phyloP scores from a whole-genome alignment of 2,113 vertebrate species.

The Coturnix japonica region DNA sequence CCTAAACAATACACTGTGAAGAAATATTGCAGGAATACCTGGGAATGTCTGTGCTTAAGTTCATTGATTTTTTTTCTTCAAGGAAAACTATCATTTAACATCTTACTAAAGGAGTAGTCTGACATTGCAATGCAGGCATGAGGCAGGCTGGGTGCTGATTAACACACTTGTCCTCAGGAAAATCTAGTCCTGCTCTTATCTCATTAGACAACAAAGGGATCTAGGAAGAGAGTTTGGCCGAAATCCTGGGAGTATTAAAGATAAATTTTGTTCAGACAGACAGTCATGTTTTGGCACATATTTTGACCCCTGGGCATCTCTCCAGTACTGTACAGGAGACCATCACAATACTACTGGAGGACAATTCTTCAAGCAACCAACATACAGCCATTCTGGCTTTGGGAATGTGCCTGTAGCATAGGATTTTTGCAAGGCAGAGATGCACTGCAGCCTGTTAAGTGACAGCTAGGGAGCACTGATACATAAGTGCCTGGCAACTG shows the following conservation, averaged over 20 bases:
- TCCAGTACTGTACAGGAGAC: neutral
- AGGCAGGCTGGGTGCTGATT: neutral
- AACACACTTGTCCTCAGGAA: neutral
- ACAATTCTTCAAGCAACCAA: neutral
- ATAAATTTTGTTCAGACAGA: neutral
- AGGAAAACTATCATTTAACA: rapidly evolving
- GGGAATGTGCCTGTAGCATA: rapidly evolving
- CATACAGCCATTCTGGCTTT: rapidly evolving
- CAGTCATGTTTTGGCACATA: rapidly evolving
- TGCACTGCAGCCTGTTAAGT: conserved; percentile 21
- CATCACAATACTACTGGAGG: rapidly evolving
- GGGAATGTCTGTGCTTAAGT: neutral
- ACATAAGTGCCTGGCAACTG: conserved; percentile 61
- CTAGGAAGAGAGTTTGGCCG: neutral
- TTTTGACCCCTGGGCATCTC: neutral
- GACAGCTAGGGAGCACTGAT: conserved; percentile 66
- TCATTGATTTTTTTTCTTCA: neutral
- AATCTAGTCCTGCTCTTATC: neutral
- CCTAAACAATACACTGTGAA: neutral
- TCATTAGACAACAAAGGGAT: rapidly evolving
- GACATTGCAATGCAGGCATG: rapidly evolving
- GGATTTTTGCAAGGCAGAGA: neutral
- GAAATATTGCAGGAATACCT: neutral
- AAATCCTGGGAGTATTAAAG: neutral
- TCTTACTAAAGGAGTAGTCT: neutral